Evolutionary conservation across 2,113 vertebrate genomes (phyloP).

Genomic region (Poecile atricapillus): DNA sequence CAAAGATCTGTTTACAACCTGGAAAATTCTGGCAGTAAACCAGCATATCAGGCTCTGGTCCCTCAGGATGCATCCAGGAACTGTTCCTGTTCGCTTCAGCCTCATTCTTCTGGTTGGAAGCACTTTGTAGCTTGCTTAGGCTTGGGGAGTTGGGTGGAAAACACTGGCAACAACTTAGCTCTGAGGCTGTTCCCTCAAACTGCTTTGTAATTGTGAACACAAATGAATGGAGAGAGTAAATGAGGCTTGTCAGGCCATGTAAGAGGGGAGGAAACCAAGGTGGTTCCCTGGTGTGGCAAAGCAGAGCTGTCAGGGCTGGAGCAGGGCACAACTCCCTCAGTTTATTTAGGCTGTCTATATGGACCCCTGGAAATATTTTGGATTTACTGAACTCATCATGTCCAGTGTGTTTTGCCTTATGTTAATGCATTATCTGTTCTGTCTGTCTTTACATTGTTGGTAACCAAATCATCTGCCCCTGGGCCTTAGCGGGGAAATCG

Average conservation of each 20-base stretch:
- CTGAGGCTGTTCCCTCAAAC: not conserved
- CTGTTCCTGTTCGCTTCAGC: not conserved
- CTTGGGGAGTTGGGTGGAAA: not conserved
- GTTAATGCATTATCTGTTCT: not conserved
- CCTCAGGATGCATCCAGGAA: not conserved
- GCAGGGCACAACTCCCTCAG: rapidly evolving
- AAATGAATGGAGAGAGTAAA: not conserved
- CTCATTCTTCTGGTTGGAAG: not conserved
- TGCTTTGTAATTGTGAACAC: not conserved
- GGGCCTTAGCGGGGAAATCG: not conserved
- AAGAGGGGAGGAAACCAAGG: not conserved
- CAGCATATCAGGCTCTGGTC: not conserved
- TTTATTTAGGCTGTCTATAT: not conserved
- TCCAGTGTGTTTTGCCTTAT: not conserved
- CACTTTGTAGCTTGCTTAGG: not conserved
- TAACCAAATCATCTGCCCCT: not conserved
- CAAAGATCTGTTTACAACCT: slow-evolving; percentile 3
- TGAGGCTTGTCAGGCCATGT: not conserved
- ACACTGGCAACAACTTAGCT: not conserved
- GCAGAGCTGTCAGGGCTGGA: not conserved
- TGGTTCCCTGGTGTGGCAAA: not conserved
- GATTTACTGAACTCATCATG: not conserved
- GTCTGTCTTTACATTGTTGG: not conserved
- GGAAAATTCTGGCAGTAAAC: slow-evolving; percentile 1
- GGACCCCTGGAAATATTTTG: not conserved